Base-by-base conservation (phyloP, 2,113 vertebrate genomes). In the Cinclus mexicanus region DNA sequence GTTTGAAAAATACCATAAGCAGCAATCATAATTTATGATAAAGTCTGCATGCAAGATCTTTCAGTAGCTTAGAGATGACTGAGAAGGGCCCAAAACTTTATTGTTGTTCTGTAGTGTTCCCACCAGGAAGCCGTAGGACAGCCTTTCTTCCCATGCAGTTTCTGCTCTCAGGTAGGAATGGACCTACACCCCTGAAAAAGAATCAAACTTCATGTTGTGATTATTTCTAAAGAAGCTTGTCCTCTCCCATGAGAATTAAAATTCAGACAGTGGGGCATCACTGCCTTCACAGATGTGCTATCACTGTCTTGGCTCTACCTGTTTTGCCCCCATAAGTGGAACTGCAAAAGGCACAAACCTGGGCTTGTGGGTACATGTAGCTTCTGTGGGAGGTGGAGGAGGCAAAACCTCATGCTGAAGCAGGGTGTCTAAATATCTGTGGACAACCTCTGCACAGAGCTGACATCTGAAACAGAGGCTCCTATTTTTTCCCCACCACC, bases 221-320 rank as follows among this genome's bases (percentile, higher is more conserved):
- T 77, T 76, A 21, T 79, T 90, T 80, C 57, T 60, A 44, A 90
- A 87, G 70, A 57, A 85, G 14, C 22, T 56, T 86, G 29, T 70
- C 33, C 22, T 91, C 42, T 83, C 21, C 29, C 12, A 7, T 22
- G 14, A 75, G 39, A 57, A 56, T 15, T 75, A 59, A 39, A 85
- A 47, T 56, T 39, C 21, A 46, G n/a, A 35, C 1, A 4, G 13
- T 50, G 69, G 42, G 10, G 39, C 33, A 75, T 82, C 64, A 29
- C 29, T 6, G 3, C 47, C 52, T 71, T 89, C 37, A 42, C 19
- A 64, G 67, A 26, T 39, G 42, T 39, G n/a, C 2, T 63, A 5
- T 11, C 41, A 28, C 10, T 23, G 14, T 61, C 21, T 41, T 0
- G 0, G 53, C 7, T 5, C 49, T 29, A 16, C 7, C 6, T 4